Percentiles rank a stretch among this genome's conserved stretches.
Evolutionary conservation across 2,888 invertebrate species (phyloP).

Genomic region (Bellardia bayeri): DNA sequence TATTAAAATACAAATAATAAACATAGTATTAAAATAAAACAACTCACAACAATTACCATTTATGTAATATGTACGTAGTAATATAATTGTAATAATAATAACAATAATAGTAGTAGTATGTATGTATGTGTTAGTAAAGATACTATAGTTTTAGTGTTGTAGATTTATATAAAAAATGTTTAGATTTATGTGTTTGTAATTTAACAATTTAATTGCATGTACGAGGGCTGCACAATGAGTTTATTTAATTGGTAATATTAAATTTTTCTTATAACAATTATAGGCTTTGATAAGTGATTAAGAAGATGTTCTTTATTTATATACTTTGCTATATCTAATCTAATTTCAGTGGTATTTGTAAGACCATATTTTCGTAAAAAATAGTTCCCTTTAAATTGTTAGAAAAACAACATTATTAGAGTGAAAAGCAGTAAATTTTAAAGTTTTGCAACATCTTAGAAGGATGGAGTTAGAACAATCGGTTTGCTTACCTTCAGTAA

Average conservation of each 20-base stretch:
- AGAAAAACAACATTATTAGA: too few relatives aligned
- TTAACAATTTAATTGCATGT: constrained; percentile 11
- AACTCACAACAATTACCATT: constrained; percentile 65
- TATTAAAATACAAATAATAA: constrained; percentile 42
- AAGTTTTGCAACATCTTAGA: too few relatives aligned
- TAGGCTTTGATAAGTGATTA: too few relatives aligned
- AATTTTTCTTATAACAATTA: not conserved
- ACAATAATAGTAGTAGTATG: constrained; percentile 12
- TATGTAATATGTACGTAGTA: constrained; percentile 48
- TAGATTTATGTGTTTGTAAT: constrained; percentile 18
- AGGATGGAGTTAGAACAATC: too few relatives aligned
- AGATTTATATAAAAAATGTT: constrained; percentile 9
- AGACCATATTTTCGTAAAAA: too few relatives aligned
- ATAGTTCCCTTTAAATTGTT: too few relatives aligned
- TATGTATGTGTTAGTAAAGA: constrained; percentile 53
- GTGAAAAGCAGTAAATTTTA: too few relatives aligned
- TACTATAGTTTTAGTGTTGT: constrained; percentile 50
- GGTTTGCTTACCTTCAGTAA: too few relatives aligned
- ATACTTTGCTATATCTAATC: too few relatives aligned
- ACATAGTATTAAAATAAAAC: constrained; percentile 35
- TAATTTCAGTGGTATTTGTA: too few relatives aligned
- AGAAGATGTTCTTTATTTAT: too few relatives aligned
- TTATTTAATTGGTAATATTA: not conserved
- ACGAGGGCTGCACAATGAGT: constrained; percentile 1
- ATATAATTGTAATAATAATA: constrained; percentile 20